Evolutionary conservation across 2,888 invertebrate species (phyloP), one percentile per base, ranked within the genome.

Genomic region (Hirtodrosophila confusa): DNA sequence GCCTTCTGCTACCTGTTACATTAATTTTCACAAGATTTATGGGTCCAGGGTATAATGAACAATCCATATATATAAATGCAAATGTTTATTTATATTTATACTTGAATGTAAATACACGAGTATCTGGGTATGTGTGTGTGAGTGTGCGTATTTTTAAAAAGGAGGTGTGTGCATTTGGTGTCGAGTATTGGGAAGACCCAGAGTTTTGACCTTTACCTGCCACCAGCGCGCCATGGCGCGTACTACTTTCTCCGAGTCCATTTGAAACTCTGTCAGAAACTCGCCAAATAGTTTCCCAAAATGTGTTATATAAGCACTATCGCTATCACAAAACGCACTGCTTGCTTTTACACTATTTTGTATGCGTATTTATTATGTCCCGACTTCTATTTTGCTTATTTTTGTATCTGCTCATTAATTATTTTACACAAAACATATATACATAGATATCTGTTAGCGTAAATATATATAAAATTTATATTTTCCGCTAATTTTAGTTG

Each of bases 151-250:
- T 68, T 54, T 70, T 36, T 43, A 66, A 56, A 74, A 76, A 72
- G 47, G 49, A 72, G 73, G 77, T 39, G 60, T 73, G 68, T 66
- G 36, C 50, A 10, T 39, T 24, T 41, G 54, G 23, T 10, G 12
- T 31, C 7, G 6, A 35, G 17, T 17, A 17, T 17, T 17, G 17
- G 17, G 24, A 31, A 63, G 23, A 29, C 1, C 7, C 24, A 33
- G 24, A 12, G 44, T 12, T 37, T 48, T 33, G n/a, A 12, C 24
- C 65, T 74, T 90, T 91, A 91, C 91, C 91, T 91, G 91, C 91
- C 91, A 91, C 91, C 91, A 91, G 51, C 91, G 91, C 53, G 91
- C 91, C 91, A 91, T 91, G 31, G 92, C 91, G 66, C 89, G 88
- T 27, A 91, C 90, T 53, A 91, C 91, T 85, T 91, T 91, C 44